phyloP scores from a whole-genome alignment of 2,113 vertebrate genomes.

The Bubo scandiacus region DNA sequence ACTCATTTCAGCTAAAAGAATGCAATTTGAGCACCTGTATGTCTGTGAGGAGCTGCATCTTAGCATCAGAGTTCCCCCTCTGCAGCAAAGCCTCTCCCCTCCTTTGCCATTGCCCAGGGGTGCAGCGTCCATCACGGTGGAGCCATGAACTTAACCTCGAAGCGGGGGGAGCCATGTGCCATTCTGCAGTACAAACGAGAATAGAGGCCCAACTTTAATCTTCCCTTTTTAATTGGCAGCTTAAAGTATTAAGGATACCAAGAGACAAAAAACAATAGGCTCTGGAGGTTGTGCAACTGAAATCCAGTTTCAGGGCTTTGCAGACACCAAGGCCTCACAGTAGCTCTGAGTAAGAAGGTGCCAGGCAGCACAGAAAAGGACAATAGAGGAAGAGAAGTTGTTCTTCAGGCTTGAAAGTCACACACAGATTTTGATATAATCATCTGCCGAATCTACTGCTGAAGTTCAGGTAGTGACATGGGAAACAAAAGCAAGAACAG shows the following conservation, averaged over 20 bases:
- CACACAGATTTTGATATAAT: neutral
- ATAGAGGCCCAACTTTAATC: neutral
- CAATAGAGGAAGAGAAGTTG: neutral
- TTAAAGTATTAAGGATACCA: slow-evolving; percentile 38
- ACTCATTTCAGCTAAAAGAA: neutral
- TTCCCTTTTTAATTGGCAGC: slow-evolving; percentile 14
- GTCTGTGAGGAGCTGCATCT: neutral
- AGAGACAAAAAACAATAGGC: slow-evolving; percentile 39
- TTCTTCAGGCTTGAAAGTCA: neutral
- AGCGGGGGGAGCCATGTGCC: neutral
- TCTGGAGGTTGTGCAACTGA: slow-evolving; percentile 21
- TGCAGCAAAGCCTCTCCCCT: neutral
- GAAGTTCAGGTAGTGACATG: neutral
- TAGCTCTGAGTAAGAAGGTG: neutral
- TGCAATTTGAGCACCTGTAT: neutral
- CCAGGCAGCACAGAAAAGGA: neutral
- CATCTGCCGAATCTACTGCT: neutral
- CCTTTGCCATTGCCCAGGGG: neutral
- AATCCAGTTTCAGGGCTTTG: slow-evolving; percentile 1
- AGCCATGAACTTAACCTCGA: neutral
- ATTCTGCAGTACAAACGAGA: neutral
- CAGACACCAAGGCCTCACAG: neutral
- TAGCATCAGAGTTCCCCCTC: accelerated
- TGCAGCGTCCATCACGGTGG: neutral
- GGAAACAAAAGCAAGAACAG: neutral